These are phyloP conservation scores for Zaprionus bogoriensis DNA, from an alignment of 2,888 invertebrate species.

Conservation along the genomic window DNA sequence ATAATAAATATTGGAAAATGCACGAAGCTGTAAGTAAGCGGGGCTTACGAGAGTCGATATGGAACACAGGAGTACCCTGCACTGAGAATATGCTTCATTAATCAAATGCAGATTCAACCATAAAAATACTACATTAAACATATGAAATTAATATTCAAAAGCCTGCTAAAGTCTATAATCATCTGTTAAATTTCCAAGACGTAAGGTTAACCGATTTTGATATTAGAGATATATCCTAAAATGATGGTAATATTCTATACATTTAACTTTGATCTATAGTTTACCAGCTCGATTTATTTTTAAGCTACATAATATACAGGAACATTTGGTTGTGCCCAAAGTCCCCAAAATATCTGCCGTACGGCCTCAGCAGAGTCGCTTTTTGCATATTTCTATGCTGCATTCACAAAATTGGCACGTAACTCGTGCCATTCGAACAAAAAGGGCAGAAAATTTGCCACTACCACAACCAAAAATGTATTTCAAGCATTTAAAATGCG, in stretches of 20 bases:
- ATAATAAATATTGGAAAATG: conserved; percentile 45
- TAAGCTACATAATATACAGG: too few species aligned
- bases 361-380: background rate
- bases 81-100: background rate
- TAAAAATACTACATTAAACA: too few species aligned
- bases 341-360: background rate
- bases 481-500: conserved; percentile 51
- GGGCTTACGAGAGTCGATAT: background rate
- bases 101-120: too few species aligned
- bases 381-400: conserved; percentile 51
- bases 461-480: conserved; percentile 21
- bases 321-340: conserved; percentile 5
- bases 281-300: too few species aligned
- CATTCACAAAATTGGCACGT: conserved; percentile 29
- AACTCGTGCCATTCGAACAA: conserved; percentile 13
- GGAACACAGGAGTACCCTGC: background rate
- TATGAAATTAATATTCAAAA: too few species aligned
- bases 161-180: too few species aligned
- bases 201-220: too few species aligned
- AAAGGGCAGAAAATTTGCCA: conserved; percentile 27
- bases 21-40: conserved; percentile 9
- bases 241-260: too few species aligned
- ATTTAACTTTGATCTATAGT: too few species aligned
- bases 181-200: too few species aligned
- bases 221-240: too few species aligned